Evolutionary conservation across 2,113 vertebrate species (phyloP).

Genomic region (Willisornis vidua): DNA sequence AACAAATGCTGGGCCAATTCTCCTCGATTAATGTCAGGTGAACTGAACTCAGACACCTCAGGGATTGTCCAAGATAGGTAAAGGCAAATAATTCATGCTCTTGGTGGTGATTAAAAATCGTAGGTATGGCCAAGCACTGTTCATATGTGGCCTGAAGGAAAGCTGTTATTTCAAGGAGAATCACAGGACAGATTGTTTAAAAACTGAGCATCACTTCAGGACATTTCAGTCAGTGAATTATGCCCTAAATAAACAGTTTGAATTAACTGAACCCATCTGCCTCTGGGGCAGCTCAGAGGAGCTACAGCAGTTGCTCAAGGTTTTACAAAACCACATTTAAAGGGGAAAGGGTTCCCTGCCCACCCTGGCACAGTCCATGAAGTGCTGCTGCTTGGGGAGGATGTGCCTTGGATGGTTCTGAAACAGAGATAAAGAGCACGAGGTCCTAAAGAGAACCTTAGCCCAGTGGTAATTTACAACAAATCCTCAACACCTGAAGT

Average conservation of each 20-base stretch:
- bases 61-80: not conserved
- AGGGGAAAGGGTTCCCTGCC: not conserved
- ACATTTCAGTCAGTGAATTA: not conserved
- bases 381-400: not conserved
- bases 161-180: not conserved
- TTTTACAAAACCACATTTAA: not conserved
- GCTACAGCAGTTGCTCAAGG: not conserved
- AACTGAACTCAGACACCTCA: not conserved
- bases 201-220: not conserved
- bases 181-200: not conserved
- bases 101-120: not conserved
- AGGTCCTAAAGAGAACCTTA: not conserved
- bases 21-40: no score
- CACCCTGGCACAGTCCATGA: accelerated
- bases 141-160: not conserved
- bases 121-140: not conserved
- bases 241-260: not conserved
- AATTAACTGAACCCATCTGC: not conserved
- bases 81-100: not conserved
- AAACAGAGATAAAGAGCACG: accelerated
- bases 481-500: not conserved
- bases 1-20: not conserved
- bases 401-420: not conserved
- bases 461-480: not conserved
- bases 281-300: not conserved